These are phyloP conservation scores for Amblyjoppa proteus DNA, from an alignment of 2,888 invertebrate genomes.

Conservation along the genomic window DNA sequence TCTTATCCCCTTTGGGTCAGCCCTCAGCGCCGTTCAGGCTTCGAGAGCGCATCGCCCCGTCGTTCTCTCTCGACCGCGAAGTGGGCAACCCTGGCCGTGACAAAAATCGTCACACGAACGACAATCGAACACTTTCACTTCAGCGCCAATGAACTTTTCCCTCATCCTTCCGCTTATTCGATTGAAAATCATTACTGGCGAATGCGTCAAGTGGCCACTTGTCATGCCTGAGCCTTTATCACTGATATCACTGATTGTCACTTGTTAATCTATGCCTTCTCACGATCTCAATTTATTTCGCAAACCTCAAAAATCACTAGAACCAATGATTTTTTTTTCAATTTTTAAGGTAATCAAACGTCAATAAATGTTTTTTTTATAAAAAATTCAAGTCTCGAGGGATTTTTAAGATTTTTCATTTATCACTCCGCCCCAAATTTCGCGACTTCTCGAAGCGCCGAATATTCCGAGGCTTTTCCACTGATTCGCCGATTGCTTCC, in stretches of 20 bases:
- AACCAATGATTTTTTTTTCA: not conserved
- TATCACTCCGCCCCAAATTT: not conserved
- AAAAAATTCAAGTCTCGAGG: not conserved
- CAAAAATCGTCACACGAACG: slow-evolving; percentile 23
- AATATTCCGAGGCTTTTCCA: not conserved
- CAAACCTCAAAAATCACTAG: not conserved
- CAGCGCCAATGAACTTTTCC: slow-evolving; percentile 32
- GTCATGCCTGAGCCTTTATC: slow-evolving; percentile 33
- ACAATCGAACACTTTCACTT: slow-evolving; percentile 30
- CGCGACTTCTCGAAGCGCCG: not conserved
- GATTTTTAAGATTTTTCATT: not conserved
- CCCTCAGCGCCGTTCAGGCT: slow-evolving; percentile 49
- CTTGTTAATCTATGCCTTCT: not conserved
- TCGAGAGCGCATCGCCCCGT: slow-evolving; percentile 39
- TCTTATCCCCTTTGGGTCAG: slow-evolving; percentile 25
- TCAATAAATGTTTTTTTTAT: not conserved
- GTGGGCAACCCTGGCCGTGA: slow-evolving; percentile 53
- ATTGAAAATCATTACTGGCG: not conserved
- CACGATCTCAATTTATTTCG: not conserved
- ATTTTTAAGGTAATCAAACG: not conserved
- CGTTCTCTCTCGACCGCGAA: slow-evolving; percentile 30
- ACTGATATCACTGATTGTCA: not conserved
- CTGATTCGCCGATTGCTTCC: not conserved
- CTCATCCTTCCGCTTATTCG: slow-evolving; percentile 23
- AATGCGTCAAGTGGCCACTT: not conserved